Conservation (phyloP, 2,888 invertebrate genomes). For the Perdita meconis region DNA sequence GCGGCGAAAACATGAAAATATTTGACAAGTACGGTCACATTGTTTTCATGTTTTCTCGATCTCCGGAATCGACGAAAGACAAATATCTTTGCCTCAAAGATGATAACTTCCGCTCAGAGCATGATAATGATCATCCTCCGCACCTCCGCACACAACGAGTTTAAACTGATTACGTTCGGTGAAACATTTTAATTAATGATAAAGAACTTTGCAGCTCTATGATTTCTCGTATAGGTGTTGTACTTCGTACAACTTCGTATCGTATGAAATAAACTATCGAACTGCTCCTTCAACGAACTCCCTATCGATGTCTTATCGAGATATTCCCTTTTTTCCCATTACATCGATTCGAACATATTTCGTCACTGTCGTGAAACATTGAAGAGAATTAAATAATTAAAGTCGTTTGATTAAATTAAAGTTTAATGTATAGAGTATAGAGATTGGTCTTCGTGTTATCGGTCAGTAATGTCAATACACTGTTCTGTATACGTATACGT, state of each 20-base stretch:
- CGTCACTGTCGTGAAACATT: not conserved
- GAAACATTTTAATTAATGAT: conserved; percentile 33
- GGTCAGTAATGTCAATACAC: not conserved
- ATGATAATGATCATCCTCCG: too few relatives aligned
- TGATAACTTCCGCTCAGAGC: conserved; percentile 8
- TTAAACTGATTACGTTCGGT: not conserved
- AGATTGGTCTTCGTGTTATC: not conserved
- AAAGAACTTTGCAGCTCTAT: too few relatives aligned
- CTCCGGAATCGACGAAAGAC: conserved; percentile 8
- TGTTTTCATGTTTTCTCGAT: conserved; percentile 8
- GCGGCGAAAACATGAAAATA: conserved; percentile 13
- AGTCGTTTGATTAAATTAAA: conserved; percentile 14
- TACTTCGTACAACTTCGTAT: conserved; percentile 5
- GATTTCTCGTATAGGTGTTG: not conserved
- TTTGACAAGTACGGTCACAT: conserved; percentile 25
- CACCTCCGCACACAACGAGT: too few relatives aligned
- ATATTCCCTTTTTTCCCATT: conserved; percentile 16
- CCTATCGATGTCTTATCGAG: conserved; percentile 52
- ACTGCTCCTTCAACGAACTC: conserved; percentile 19
- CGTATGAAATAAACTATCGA: conserved; percentile 27
- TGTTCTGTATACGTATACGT: not conserved
- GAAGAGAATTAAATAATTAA: not conserved
- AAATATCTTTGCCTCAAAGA: conserved; percentile 12
- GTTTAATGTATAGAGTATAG: not conserved
- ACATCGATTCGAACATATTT: conserved; percentile 39